A percentile compares a stretch with the other conserved stretches of the same genome.
These are phyloP conservation scores for Trachemys scripta DNA, from an alignment of 2,113 vertebrate genomes.

Conservation along the genomic window DNA sequence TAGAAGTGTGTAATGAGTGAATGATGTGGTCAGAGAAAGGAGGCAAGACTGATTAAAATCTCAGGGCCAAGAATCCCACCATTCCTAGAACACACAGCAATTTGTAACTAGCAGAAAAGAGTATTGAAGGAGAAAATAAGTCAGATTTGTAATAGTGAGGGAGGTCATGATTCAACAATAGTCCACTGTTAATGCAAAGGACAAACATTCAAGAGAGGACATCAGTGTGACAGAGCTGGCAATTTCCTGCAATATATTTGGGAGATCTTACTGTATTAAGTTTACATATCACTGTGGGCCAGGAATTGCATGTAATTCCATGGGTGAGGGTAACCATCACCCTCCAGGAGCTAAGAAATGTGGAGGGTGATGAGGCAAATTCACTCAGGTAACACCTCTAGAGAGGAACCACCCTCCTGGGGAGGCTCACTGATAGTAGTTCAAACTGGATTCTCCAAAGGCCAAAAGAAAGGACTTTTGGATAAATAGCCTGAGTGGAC, in stretches of 20 bases:
- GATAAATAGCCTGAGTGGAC: too few species aligned
- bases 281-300: too few species aligned
- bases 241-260: background rate
- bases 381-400: too few species aligned
- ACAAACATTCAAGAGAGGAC: slow-evolving; percentile 22
- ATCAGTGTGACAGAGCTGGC: too few species aligned
- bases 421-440: too few species aligned
- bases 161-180: slow-evolving; percentile 19
- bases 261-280: background rate
- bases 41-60: slow-evolving; percentile 42
- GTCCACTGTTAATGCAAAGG: slow-evolving; percentile 46
- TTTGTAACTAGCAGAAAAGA: slow-evolving; percentile 39
- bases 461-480: too few species aligned
- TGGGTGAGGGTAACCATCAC: too few species aligned
- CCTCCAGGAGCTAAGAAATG: too few species aligned
- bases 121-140: slow-evolving; percentile 38
- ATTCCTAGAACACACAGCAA: slow-evolving; percentile 17
- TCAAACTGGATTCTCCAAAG: too few species aligned
- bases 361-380: too few species aligned
- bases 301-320: too few species aligned
- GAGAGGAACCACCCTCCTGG: too few species aligned
- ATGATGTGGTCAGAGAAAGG: slow-evolving; percentile 9
- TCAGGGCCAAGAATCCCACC: background rate
- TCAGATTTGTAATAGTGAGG: slow-evolving; percentile 23
- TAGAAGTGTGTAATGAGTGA: background rate